phyloP scores from a whole-genome alignment of 2,113 vertebrate species.

The Brachionichthys hirsutus region DNA sequence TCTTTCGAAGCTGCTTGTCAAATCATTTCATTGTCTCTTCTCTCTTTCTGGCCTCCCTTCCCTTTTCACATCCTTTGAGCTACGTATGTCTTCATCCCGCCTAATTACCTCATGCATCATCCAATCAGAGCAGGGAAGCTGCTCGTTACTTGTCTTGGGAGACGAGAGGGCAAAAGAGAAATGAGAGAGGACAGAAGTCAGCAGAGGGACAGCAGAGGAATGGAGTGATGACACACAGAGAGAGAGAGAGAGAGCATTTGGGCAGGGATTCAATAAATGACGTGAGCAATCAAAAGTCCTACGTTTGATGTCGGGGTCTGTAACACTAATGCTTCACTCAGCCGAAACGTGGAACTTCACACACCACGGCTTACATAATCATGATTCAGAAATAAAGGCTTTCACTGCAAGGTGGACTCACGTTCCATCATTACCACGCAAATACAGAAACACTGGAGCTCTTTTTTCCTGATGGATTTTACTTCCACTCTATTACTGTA shows the following conservation, averaged over 20 bases:
- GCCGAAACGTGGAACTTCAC: slow-evolving; percentile 12
- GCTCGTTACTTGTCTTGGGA: slow-evolving; percentile 57
- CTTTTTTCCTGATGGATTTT: no score
- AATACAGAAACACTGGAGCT: slow-evolving; percentile 6
- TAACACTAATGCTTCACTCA: slow-evolving; percentile 58
- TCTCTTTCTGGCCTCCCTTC: slow-evolving; percentile 23
- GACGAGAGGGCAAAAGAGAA: slow-evolving; percentile 34
- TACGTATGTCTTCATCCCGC: slow-evolving; percentile 60
- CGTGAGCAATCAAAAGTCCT: slow-evolving; percentile 53
- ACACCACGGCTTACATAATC: slow-evolving; percentile 20
- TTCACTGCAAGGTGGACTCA: no score
- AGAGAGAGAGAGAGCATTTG: slow-evolving; percentile 34
- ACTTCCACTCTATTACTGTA: no score
- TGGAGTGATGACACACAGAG: slow-evolving; percentile 46
- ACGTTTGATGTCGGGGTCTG: slow-evolving; percentile 18
- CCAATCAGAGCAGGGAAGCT: slow-evolving; percentile 59
- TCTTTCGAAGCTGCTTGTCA: slow-evolving; percentile 56
- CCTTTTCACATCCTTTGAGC: slow-evolving; percentile 58
- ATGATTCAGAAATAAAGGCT: slow-evolving; percentile 7
- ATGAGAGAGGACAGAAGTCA: slow-evolving; percentile 38
- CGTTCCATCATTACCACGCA: slow-evolving; percentile 5
- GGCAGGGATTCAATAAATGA: slow-evolving; percentile 52
- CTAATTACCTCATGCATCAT: slow-evolving; percentile 66
- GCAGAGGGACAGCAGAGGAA: slow-evolving; percentile 30
- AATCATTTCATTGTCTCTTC: slow-evolving; percentile 51